A percentile compares a stretch with the other conserved stretches of the same genome.
Conservation (phyloP, 2,797 vertebrate genomes). For the Ceryle rudis region DNA sequence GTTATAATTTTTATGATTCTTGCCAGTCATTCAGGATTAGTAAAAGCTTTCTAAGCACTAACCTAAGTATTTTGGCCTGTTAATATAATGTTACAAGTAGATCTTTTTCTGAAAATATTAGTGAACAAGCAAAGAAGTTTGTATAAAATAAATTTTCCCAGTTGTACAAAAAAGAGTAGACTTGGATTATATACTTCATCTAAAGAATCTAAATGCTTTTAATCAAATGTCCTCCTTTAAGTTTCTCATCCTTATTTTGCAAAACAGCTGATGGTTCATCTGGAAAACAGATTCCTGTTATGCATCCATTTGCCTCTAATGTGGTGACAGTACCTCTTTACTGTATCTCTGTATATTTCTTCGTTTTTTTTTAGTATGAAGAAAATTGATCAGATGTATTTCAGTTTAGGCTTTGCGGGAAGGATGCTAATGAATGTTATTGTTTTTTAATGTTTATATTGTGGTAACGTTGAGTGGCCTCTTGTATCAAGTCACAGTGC, state of each 20-base stretch:
- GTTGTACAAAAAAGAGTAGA: background rate
- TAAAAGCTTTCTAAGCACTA: background rate
- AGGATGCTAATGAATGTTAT: background rate
- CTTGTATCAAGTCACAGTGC: background rate
- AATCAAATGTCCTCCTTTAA: background rate
- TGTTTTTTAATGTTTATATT: conserved; percentile 17
- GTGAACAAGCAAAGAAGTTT: background rate
- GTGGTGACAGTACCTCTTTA: conserved; percentile 35
- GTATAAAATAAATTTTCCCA: background rate
- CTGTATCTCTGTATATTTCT: conserved; percentile 2
- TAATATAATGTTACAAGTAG: background rate
- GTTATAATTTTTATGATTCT: background rate
- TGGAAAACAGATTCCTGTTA: conserved; percentile 51
- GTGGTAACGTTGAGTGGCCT: background rate
- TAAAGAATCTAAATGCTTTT: conserved; percentile 1
- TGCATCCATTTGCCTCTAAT: conserved; percentile 19
- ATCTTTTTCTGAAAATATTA: background rate
- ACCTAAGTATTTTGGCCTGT: background rate
- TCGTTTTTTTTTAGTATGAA: background rate
- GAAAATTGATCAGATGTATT: conserved; percentile 26
- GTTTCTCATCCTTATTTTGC: conserved; percentile 29
- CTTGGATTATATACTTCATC: background rate
- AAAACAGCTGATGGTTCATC: conserved; percentile 27
- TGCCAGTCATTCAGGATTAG: background rate
- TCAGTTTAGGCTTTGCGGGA: conserved; percentile 24